Evolutionary conservation across 2,888 invertebrate species (phyloP).

Genomic region (Trissoscelio sp.): DNA sequence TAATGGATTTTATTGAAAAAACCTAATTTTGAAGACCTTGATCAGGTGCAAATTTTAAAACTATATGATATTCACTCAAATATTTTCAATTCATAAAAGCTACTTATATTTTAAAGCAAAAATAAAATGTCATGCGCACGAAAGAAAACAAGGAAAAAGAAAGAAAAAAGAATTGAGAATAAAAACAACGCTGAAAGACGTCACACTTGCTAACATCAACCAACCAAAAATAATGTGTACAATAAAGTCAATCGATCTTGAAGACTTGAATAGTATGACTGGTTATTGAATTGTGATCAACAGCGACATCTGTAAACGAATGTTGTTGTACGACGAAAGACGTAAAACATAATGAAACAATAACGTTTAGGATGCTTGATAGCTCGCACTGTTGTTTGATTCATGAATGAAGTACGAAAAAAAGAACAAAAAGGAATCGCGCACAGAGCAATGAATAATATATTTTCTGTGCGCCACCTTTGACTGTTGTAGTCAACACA

Average conservation of each 20-base stretch:
- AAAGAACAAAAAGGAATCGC: conserved; percentile 24
- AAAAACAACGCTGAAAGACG: no score
- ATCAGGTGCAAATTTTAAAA: no score
- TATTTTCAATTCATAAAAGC: no score
- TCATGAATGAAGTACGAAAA: conserved; percentile 27
- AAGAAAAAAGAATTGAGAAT: neutral
- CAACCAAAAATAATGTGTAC: neutral
- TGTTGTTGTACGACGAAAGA: conserved; percentile 13
- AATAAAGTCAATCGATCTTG: neutral
- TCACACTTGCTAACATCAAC: no score
- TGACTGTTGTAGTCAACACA: conserved; percentile 6
- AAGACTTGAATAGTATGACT: neutral
- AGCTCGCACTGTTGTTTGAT: conserved; percentile 11
- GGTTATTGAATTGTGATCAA: conserved; percentile 6
- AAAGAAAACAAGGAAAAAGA: neutral
- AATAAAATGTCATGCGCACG: no score
- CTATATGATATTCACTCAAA: no score
- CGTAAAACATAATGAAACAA: conserved; percentile 40
- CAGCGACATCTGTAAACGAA: conserved; percentile 6
- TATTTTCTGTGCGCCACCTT: conserved; percentile 56
- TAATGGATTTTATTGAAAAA: no score
- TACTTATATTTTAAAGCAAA: no score
- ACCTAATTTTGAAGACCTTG: no score
- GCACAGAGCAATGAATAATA: conserved; percentile 57
- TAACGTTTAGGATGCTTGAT: conserved; percentile 26